Evolutionary conservation across 2,113 vertebrate species (phyloP), one percentile per base, ranked within the genome.

Genomic region (Girardinichthys multiradiatus): DNA sequence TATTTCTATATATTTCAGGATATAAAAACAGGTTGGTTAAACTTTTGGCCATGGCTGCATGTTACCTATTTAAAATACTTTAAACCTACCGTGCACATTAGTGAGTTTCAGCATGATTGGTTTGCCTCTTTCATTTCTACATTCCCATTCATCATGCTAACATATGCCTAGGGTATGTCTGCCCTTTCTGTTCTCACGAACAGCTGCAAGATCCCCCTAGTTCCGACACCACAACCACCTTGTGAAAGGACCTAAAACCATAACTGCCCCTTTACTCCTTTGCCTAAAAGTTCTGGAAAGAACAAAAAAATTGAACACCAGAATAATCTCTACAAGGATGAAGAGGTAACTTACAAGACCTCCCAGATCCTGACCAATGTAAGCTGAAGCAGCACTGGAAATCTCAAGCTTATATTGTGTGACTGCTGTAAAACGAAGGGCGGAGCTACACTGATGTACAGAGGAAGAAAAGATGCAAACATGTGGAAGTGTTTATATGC

Each of bases 401-500:
- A 81, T 74, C 63, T 37, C 48, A 54, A 60, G 51, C 45, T 76
- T 59, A 58, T 15, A 58, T 24, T 42, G 61, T 33, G 65, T 24
- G 57, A 80, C 61, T 63, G 26, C 12, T 66, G 42, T 66, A 26
- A 10, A 67, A 64, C 39, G 30, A 39, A 27, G 58, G 29, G 65
- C 66, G 54, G 33, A 4, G 12, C 30, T 39, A 3, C 64, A 45
- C 60, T 0, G 61, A 66, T 15, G 59, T 17, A 57, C 12, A 13
- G 69, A 83, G 10, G 74, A 80, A 19, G 58, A 70, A 19, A 72
- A 77, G 74, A 45, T 30, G 42, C 51, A 83, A 80, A 85, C 65
- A 28, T 80, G 75, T n/a, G 60, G 67, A 77, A 74, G 63, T 84
- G 82, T 89, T 89, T 80, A 88, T 77, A 88, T 30, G 73, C 57